Conservation (phyloP, 2,113 vertebrate genomes). For the Eidolon helvum region DNA sequence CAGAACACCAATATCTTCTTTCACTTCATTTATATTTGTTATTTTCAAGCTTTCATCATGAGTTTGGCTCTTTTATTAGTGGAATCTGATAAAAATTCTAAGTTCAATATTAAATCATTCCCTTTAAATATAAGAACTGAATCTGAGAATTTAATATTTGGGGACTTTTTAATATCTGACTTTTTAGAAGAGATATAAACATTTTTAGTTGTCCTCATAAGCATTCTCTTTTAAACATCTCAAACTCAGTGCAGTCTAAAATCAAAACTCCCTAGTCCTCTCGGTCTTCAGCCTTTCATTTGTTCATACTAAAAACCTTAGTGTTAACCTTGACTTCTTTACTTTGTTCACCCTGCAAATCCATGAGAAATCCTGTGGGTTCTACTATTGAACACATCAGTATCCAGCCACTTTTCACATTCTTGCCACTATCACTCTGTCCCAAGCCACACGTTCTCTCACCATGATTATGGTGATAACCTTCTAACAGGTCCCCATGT, state of each 20-base stretch:
- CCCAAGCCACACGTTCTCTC: accelerated
- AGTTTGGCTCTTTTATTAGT: not conserved
- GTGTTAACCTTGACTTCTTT: not conserved
- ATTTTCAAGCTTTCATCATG: not conserved
- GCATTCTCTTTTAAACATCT: not conserved
- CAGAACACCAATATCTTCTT: not conserved
- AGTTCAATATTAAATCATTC: not conserved
- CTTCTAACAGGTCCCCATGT: not conserved
- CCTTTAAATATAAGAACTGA: not conserved
- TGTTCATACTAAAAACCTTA: not conserved
- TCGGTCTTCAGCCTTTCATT: not conserved
- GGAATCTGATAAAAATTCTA: not conserved
- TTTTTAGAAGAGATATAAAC: not conserved
- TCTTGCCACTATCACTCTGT: not conserved
- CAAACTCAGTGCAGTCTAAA: not conserved
- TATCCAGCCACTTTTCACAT: not conserved
- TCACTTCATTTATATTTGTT: not conserved
- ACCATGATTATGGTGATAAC: not conserved
- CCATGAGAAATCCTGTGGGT: not conserved
- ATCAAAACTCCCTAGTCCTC: not conserved
- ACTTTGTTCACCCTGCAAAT: not conserved
- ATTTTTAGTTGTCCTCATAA: not conserved
- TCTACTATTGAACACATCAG: not conserved
- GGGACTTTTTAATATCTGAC: not conserved
- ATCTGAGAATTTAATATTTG: not conserved